These are phyloP conservation scores for Belonocnema kinseyi DNA, from an alignment of 1,140 invertebrate genomes.

Conservation along the genomic window DNA sequence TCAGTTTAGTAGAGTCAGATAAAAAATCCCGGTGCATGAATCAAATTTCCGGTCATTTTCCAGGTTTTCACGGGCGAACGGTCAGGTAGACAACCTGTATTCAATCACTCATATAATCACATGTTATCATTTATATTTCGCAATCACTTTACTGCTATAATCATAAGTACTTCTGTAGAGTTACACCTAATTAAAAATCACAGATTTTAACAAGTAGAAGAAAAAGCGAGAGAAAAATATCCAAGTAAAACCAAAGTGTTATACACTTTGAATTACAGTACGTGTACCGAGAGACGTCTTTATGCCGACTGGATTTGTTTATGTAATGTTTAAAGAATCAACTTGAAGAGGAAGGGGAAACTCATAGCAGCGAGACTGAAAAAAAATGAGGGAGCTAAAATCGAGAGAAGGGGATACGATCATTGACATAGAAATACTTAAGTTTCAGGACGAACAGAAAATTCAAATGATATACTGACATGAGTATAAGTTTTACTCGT, in stretches of 20 bases:
- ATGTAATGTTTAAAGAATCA: slow-evolving; percentile 37
- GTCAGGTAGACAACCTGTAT: too few species aligned
- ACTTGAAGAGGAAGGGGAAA: not conserved
- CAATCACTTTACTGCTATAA: too few species aligned
- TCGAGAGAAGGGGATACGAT: slow-evolving; percentile 16
- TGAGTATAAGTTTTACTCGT: not conserved
- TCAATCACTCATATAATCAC: too few species aligned
- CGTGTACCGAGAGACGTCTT: slow-evolving; percentile 45
- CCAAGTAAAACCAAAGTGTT: not conserved
- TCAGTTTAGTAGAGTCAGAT: too few species aligned
- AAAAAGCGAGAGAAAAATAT: too few species aligned
- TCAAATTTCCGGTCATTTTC: too few species aligned
- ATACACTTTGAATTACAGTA: slow-evolving; percentile 31
- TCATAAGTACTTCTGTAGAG: too few species aligned
- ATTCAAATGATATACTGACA: slow-evolving; percentile 1
- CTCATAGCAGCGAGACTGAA: not conserved
- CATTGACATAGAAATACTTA: slow-evolving; percentile 19
- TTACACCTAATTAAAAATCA: too few species aligned
- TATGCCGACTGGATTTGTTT: slow-evolving; percentile 41
- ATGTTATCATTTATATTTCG: too few species aligned
- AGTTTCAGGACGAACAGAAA: not conserved
- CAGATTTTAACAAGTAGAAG: too few species aligned
- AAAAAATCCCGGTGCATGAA: too few species aligned
- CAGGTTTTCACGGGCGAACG: too few species aligned
- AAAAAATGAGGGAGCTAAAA: not conserved